Evolutionary conservation across 1,140 invertebrate genomes (phyloP).

Genomic region (Physella acuta): DNA sequence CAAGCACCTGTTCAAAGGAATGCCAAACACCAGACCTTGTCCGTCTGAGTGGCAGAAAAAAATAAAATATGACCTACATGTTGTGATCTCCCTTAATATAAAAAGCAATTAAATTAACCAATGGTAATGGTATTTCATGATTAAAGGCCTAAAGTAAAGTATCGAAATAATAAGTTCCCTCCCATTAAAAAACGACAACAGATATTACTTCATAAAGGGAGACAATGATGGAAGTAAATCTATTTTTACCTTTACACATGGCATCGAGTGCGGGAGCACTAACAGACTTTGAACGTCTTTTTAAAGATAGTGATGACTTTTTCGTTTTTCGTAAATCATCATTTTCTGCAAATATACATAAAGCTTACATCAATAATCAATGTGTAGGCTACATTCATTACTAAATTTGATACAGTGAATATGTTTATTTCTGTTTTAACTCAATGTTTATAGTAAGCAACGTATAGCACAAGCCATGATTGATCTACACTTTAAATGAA

Average conservation of each 20-base stretch:
- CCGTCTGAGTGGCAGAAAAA: not conserved
- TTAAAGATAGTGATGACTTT: slow-evolving; percentile 43
- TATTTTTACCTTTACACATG: slow-evolving; percentile 8
- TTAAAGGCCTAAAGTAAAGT: not conserved
- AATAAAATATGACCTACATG: too few relatives aligned
- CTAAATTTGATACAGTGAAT: too few relatives aligned
- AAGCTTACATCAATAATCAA: too few relatives aligned
- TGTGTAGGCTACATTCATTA: too few relatives aligned
- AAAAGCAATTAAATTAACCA: too few relatives aligned
- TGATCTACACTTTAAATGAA: too few relatives aligned
- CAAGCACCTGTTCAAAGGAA: slow-evolving; percentile 78
- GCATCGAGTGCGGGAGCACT: slow-evolving; percentile 25
- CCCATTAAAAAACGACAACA: not conserved
- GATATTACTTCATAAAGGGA: not conserved
- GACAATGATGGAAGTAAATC: too few relatives aligned
- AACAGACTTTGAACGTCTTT: slow-evolving; percentile 47
- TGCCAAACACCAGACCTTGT: slow-evolving; percentile 74
- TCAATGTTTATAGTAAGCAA: too few relatives aligned
- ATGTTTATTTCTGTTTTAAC: too few relatives aligned
- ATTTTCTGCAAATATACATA: slow-evolving; percentile 38
- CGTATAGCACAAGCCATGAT: too few relatives aligned
- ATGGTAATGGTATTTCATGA: not conserved
- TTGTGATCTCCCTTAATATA: too few relatives aligned
- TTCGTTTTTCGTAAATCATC: slow-evolving; percentile 34
- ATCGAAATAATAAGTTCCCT: not conserved